Conservation (phyloP, 2,797 vertebrate genomes). For the Lophotriccus pileatus region DNA sequence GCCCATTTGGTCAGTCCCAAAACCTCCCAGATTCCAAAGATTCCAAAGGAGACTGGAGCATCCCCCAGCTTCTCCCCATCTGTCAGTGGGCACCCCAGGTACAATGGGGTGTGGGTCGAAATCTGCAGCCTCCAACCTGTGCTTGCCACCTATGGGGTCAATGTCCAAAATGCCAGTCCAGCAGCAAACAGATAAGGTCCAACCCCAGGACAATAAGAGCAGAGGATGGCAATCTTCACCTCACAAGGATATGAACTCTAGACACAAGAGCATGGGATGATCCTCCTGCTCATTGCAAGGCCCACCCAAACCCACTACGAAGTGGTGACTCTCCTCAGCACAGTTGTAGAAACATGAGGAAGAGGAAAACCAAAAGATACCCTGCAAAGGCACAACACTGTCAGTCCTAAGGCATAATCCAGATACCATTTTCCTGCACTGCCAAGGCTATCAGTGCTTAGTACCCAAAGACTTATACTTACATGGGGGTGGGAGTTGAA, state of each 20-base stretch:
- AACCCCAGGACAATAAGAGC: not conserved
- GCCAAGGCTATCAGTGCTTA: not conserved
- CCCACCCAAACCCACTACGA: not conserved
- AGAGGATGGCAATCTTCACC: not conserved
- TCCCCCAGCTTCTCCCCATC: not conserved
- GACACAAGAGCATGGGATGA: not conserved
- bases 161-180: not conserved
- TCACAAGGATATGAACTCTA: not conserved
- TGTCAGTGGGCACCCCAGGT: not conserved
- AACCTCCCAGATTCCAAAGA: not conserved
- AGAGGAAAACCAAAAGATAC: not conserved
- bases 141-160: not conserved
- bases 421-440: not conserved
- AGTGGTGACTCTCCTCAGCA: not conserved
- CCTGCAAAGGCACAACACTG: not conserved
- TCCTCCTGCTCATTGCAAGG: not conserved
- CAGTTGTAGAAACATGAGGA: not conserved
- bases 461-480: not conserved
- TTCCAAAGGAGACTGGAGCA: not conserved
- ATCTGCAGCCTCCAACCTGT: not conserved
- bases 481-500: not conserved
- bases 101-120: accelerated
- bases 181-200: not conserved
- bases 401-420: not conserved
- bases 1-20: not conserved